Base-by-base conservation (phyloP, 2,113 vertebrate species). In the Hypocryptadius cinnamomeus region DNA sequence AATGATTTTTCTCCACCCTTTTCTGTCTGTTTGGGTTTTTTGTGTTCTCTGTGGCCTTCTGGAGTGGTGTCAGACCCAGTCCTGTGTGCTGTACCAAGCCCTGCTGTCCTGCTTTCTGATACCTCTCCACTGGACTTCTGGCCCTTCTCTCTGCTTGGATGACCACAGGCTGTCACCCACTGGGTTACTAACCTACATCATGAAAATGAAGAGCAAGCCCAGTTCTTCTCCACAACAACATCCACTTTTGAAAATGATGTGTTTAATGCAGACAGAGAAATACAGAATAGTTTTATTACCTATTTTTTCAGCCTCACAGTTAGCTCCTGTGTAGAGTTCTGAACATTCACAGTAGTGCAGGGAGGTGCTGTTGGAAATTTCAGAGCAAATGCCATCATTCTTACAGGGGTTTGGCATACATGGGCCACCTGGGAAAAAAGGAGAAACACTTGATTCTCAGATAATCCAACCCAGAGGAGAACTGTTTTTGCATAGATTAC, bases 391-490 rank as follows among this genome's bases (percentile, higher is more conserved):
- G 16, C 97, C 97, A 28, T 94, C 96, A 30, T 97, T 97, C 31
- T 91, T 31, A 40, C 97, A 97, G 50, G 97, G 96, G 23, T 76
- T 84, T 56, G 95, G 92, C 71, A 97, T 96, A 69, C 97, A 97
- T 6, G 96, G 96, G 30, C 96, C 95, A 50, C 68, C 97, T 97
- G 50, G 51, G 44, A 64, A 25, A 40, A 76, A 28, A 61, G 44
- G 10, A 78, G 53, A 78, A 92, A 73, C 10, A 10, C 9, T 65
- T 87, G 54, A n/a, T 7, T 80, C 45, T 54, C 60, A 33, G 33
- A 37, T 56, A 85, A 82, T 54, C 28, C 20, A 64, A 8, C 18
- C 20, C 35, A 44, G 40, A 79, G 61, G 25, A 89, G 45, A 77
- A n/a, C 33, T 21, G 31, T 47, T 70, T 66, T 77, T 89, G 51